Conservation (phyloP, 2,797 vertebrate genomes). For the Melanogrammus aeglefinus region DNA sequence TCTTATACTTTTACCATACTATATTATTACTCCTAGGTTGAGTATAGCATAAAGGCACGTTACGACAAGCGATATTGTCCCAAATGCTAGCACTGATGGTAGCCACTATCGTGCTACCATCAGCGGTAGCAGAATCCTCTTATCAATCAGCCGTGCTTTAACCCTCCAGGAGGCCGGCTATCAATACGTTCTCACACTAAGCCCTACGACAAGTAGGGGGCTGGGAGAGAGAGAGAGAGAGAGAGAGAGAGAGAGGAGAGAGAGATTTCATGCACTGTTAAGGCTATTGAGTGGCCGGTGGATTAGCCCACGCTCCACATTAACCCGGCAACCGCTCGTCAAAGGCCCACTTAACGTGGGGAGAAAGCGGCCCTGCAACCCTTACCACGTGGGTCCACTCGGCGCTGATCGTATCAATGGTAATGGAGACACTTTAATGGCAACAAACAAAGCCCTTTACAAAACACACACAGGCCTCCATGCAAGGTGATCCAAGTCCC, state of each 20-base stretch:
- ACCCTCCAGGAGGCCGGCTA: slow-evolving; percentile 45
- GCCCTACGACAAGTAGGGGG: slow-evolving; percentile 39
- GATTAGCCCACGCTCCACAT: slow-evolving; percentile 71
- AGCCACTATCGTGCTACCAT: background rate
- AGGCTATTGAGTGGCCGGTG: slow-evolving; percentile 71
- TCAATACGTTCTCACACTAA: slow-evolving; percentile 60
- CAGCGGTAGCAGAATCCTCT: background rate
- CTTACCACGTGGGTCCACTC: slow-evolving; percentile 47
- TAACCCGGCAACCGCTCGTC: slow-evolving; percentile 63
- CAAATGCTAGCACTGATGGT: background rate
- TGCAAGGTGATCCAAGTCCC: slow-evolving; percentile 36
- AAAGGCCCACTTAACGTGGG: slow-evolving; percentile 64
- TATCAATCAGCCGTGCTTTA: slow-evolving; percentile 37
- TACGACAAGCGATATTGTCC: background rate
- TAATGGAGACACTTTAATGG: slow-evolving; percentile 67
- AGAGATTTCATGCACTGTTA: slow-evolving; percentile 75
- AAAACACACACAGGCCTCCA: slow-evolving; percentile 39
- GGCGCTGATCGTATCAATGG: slow-evolving; percentile 56
- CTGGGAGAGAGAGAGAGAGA: background rate
- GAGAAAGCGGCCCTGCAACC: slow-evolving; percentile 35
- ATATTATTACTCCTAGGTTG: background rate
- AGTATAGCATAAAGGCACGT: background rate
- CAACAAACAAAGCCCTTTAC: slow-evolving; percentile 51
- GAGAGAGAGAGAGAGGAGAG: slow-evolving; percentile 54
- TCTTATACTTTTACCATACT: background rate